Evolutionary conservation across 1,140 invertebrate species (phyloP).

Genomic region (Aphaenogaster rudis): DNA sequence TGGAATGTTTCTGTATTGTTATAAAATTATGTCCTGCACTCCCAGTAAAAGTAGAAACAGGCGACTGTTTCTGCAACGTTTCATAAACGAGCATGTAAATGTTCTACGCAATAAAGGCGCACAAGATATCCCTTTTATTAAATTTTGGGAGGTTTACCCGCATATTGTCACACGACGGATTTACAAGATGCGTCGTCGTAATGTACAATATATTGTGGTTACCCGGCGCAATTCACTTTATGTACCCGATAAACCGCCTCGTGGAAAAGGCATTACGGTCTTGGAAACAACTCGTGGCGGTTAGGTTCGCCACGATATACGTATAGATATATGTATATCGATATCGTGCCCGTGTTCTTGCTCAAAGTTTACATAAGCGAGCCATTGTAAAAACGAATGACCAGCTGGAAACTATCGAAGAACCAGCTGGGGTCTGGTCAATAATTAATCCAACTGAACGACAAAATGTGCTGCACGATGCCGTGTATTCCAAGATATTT

Average conservation of each 20-base stretch:
- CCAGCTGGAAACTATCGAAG: conserved; percentile 17
- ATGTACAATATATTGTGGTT: conserved; percentile 31
- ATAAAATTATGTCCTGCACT: background rate
- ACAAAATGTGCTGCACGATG: background rate
- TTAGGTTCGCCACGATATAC: background rate
- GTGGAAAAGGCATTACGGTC: conserved; percentile 56
- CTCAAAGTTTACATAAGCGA: conserved; percentile 24
- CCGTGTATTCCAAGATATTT: conserved; percentile 3
- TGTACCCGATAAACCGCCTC: conserved; percentile 42
- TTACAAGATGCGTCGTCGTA: conserved; percentile 6
- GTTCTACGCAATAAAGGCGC: background rate
- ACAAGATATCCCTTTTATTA: background rate
- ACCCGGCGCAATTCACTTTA: conserved; percentile 22
- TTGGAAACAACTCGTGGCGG: conserved; percentile 11
- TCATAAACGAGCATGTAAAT: background rate
- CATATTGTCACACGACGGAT: background rate
- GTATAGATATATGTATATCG: background rate
- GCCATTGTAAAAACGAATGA: conserved; percentile 29
- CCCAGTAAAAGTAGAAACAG: background rate
- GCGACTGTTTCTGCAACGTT: background rate
- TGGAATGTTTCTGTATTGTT: background rate
- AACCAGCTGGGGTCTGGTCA: background rate
- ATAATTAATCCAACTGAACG: conserved; percentile 29
- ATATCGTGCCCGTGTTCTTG: background rate
- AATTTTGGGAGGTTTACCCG: conserved; percentile 6